Evolutionary conservation across 2,888 invertebrate species (phyloP).

Genomic region (Teleiodes luculella): DNA sequence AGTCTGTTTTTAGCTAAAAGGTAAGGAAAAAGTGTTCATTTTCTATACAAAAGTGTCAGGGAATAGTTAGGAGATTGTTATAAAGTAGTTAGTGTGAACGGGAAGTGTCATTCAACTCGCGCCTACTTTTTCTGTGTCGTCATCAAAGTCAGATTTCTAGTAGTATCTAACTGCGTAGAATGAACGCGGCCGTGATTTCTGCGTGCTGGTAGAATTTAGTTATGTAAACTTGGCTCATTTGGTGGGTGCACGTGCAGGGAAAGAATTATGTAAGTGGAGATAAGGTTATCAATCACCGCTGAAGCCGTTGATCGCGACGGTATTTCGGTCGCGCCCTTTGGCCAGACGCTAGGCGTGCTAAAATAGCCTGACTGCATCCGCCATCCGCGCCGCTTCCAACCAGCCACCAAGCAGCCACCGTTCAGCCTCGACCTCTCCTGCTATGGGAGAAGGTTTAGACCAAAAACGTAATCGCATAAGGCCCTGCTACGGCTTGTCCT

Average conservation of each 20-base stretch:
- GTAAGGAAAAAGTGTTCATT: slow-evolving; percentile 41
- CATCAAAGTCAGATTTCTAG: slow-evolving; percentile 27
- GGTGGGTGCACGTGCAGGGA: slow-evolving; percentile 44
- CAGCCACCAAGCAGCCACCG: background rate
- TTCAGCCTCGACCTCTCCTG: background rate
- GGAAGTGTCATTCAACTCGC: slow-evolving; percentile 29
- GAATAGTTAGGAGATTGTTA: slow-evolving; percentile 17
- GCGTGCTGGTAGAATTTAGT: slow-evolving; percentile 11
- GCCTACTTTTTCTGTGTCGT: slow-evolving; percentile 38
- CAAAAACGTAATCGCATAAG: background rate
- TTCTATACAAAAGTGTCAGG: background rate
- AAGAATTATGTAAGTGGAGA: slow-evolving; percentile 56
- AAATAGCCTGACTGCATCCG: slow-evolving; percentile 9
- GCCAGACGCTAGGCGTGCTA: slow-evolving; percentile 11
- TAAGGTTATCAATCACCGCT: slow-evolving; percentile 48
- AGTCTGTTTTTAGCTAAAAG: slow-evolving; percentile 60
- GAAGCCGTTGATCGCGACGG: slow-evolving; percentile 35
- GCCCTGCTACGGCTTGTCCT: no score
- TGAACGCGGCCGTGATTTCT: slow-evolving; percentile 20
- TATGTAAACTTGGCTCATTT: slow-evolving; percentile 24
- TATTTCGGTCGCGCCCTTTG: slow-evolving; percentile 43
- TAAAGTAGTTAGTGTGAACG: slow-evolving; percentile 20
- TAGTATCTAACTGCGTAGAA: slow-evolving; percentile 49
- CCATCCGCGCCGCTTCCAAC: background rate
- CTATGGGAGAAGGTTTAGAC: background rate